Percentiles rank a stretch among this genome's conserved stretches.
Conservation (phyloP, 2,888 invertebrate species). For the Parochlus steinenii region DNA sequence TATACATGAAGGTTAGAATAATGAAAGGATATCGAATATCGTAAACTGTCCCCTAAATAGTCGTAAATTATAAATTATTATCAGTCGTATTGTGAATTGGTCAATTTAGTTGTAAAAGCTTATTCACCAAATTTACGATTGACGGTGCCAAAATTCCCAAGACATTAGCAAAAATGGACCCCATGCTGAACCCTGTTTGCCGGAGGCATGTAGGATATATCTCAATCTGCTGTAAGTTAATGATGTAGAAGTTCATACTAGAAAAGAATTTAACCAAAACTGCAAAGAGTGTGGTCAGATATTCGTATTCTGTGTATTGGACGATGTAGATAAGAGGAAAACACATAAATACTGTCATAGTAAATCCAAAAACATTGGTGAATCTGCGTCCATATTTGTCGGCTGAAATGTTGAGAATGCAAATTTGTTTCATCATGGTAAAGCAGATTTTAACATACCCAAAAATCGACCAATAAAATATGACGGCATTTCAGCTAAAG, state of each 20-base stretch:
- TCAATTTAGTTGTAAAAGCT: neutral
- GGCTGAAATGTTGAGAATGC: conserved; percentile 27
- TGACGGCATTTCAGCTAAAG: conserved; percentile 44
- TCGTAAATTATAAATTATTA: conserved; percentile 4
- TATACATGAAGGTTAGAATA: conserved; percentile 27
- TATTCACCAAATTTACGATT: conserved; percentile 38
- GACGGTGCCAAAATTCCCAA: conserved; percentile 41
- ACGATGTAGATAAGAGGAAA: no score
- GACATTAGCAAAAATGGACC: conserved; percentile 37
- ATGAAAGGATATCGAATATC: conserved; percentile 32
- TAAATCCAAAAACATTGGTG: conserved; percentile 31
- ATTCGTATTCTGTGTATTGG: conserved; percentile 20
- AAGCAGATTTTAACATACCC: no score
- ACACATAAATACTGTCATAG: conserved; percentile 27
- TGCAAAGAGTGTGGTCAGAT: conserved; percentile 27
- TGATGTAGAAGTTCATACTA: conserved; percentile 38
- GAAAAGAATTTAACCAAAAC: conserved; percentile 35
- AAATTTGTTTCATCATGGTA: conserved; percentile 41
- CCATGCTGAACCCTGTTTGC: conserved; percentile 44
- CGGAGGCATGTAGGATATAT: conserved; percentile 48
- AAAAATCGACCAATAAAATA: conserved; percentile 39
- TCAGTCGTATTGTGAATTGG: neutral
- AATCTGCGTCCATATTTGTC: conserved; percentile 36
- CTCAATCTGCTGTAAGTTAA: conserved; percentile 44
- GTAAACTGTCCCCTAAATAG: conserved; percentile 27